phyloP scores from a whole-genome alignment of 2,888 invertebrate genomes.

The Schizaphis graminum region DNA sequence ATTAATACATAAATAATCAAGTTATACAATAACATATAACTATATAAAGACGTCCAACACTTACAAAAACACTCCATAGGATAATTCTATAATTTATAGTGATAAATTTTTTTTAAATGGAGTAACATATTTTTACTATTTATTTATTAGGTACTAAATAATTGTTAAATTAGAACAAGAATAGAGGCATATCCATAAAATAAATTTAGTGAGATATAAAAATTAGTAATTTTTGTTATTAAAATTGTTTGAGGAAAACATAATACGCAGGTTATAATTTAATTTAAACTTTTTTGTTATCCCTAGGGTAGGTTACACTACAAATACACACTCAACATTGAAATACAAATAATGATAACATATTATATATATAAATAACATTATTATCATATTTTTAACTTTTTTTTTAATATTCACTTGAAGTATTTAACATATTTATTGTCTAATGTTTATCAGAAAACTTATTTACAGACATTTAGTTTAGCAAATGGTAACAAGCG shows the following conservation, averaged over 20 bases:
- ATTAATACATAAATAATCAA: slow-evolving; percentile 43
- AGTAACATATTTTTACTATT: slow-evolving; percentile 55
- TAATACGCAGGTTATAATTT: neutral
- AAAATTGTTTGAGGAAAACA: slow-evolving; percentile 34
- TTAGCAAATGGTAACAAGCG: slow-evolving; percentile 63
- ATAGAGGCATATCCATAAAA: neutral
- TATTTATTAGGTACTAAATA: slow-evolving; percentile 21
- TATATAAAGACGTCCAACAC: slow-evolving; percentile 45
- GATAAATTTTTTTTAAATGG: slow-evolving; percentile 43
- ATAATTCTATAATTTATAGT: slow-evolving; percentile 50
- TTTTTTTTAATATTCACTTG: slow-evolving; percentile 22
- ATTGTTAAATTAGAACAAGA: slow-evolving; percentile 42
- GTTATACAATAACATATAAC: slow-evolving; percentile 50
- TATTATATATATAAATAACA: slow-evolving; percentile 41
- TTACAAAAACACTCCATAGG: slow-evolving; percentile 54
- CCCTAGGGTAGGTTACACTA: slow-evolving; percentile 34
- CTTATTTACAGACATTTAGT: slow-evolving; percentile 47
- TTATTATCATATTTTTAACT: slow-evolving; percentile 12
- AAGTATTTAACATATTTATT: slow-evolving; percentile 61
- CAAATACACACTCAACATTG: slow-evolving; percentile 47
- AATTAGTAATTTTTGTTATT: slow-evolving; percentile 35
- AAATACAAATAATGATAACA: slow-evolving; percentile 59
- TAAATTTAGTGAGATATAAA: slow-evolving; percentile 21
- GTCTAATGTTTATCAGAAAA: slow-evolving; percentile 58
- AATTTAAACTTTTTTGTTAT: neutral